Evolutionary conservation across 2,797 vertebrate species (phyloP), one percentile per base, ranked within the genome.

Genomic region (Gymnopithys bicolor): DNA sequence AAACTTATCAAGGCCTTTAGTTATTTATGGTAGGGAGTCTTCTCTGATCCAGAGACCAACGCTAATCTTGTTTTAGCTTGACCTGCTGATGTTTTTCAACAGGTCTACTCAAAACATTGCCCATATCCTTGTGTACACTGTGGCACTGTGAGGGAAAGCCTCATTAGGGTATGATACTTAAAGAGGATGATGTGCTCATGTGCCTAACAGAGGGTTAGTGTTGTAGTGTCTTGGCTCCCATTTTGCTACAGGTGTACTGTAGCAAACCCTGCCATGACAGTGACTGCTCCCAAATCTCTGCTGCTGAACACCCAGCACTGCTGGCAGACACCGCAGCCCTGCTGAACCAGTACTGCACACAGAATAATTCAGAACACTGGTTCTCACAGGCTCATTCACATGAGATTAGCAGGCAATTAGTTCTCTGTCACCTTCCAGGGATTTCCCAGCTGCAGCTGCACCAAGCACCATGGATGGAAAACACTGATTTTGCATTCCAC

Each of bases 401-500:
- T 0, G 1, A 2, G 32, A 60, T 27, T 9, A 30, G 10, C n/a
- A 60, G 43, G 22, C 58, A 24, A 7, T 25, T 23, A 18, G 2
- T 5, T 32, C 17, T 28, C 33, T 13, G 10, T 18, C 30, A 2
- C 37, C 33, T 62, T 27, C 48, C 48, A 35, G 15, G 46, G 13
- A 13, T 10, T 11, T 60, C 39, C 27, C 28, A 16, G 8, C 13
- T 18, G 6, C 0, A 0, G 30, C 18, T 30, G 32, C 8, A 64
- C 23, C 23, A 33, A 41, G 39, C 28, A 76, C 16, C 11, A 41
- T 4, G 49, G 52, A 19, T 71, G n/a, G 75, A 74, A 33, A 21
- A 27, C 3, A 5, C 0, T 19, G 18, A 22, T 22, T 22, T 15
- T 11, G 0, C 16, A 2, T 19, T 58, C 53, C 11, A 1, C 13